Evolutionary conservation across 2,888 invertebrate genomes (phyloP).

Genomic region (Poecilobothrus nobilitatus): DNA sequence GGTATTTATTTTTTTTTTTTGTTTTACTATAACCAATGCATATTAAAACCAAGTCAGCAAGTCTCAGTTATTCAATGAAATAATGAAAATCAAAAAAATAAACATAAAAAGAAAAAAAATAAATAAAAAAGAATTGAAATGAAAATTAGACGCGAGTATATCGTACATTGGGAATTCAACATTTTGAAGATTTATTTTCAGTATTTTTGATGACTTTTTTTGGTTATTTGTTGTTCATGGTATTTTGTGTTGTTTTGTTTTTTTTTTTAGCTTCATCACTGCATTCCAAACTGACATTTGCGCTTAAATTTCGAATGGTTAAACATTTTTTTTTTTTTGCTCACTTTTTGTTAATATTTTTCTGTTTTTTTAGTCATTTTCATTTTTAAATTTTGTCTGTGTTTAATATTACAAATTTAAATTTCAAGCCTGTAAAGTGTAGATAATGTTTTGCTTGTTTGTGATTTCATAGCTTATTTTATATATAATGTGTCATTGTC

Average conservation of each 20-base stretch:
- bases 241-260: not conserved
- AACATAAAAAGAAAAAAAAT: slow-evolving; percentile 17
- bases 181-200: slow-evolving; percentile 20
- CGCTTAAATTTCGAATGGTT: slow-evolving; percentile 5
- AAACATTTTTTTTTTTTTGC: not conserved
- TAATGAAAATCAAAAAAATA: not conserved
- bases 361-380: not conserved
- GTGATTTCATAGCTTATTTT: too few relatives aligned
- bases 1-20: too few relatives aligned
- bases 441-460: too few relatives aligned
- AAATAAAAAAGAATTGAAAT: too few relatives aligned
- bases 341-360: not conserved
- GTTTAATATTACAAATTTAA: too few relatives aligned
- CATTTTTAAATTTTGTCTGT: too few relatives aligned
- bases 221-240: too few relatives aligned
- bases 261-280: not conserved
- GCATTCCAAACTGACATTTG: slow-evolving; percentile 11
- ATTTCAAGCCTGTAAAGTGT: too few relatives aligned
- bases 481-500: too few relatives aligned
- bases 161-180: slow-evolving; percentile 23
- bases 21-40: too few relatives aligned
- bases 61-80: too few relatives aligned
- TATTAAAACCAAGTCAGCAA: too few relatives aligned
- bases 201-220: not conserved
- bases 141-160: slow-evolving; percentile 15